Evolutionary conservation across 2,888 invertebrate genomes (phyloP).

Genomic region (Balanococcus diminutus): DNA sequence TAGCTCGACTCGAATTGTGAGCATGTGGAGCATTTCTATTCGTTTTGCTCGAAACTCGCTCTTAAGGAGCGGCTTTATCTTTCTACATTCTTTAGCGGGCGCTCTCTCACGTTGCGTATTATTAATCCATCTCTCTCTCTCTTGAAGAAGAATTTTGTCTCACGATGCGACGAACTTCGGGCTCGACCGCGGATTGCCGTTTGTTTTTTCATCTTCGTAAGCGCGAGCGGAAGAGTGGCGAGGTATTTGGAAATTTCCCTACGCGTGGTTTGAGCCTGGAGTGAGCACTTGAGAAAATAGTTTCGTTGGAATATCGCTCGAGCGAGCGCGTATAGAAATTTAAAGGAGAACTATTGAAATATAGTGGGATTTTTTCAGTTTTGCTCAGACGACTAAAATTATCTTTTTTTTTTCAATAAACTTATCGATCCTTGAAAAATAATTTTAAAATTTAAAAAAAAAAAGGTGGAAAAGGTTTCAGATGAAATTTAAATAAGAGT

Average conservation of each 20-base stretch:
- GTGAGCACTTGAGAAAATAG: not conserved
- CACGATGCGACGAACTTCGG: not conserved
- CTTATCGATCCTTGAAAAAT: too few relatives aligned
- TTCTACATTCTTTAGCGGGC: not conserved
- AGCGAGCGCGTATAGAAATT: too few relatives aligned
- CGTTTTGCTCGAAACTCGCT: not conserved
- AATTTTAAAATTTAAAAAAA: too few relatives aligned
- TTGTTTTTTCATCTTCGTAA: not conserved
- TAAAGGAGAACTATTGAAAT: too few relatives aligned
- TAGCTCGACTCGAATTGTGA: constrained; percentile 16
- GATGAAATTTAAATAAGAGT: too few relatives aligned
- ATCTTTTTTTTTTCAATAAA: too few relatives aligned
- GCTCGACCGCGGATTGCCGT: not conserved
- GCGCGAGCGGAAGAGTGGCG: not conserved
- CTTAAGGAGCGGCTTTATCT: constrained; percentile 22
- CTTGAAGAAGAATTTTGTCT: not conserved
- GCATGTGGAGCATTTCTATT: constrained; percentile 29
- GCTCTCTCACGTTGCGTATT: not conserved
- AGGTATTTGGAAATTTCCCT: not conserved
- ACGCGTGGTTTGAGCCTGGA: not conserved
- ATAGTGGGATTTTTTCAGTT: too few relatives aligned
- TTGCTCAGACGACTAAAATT: too few relatives aligned
- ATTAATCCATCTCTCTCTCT: not conserved
- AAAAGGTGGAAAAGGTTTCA: too few relatives aligned
- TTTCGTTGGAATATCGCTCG: too few relatives aligned